Percentiles rank a stretch among this genome's conserved stretches.
Conservation (phyloP, 64 coral and sea anemone species). For the Montipora capricornis region DNA sequence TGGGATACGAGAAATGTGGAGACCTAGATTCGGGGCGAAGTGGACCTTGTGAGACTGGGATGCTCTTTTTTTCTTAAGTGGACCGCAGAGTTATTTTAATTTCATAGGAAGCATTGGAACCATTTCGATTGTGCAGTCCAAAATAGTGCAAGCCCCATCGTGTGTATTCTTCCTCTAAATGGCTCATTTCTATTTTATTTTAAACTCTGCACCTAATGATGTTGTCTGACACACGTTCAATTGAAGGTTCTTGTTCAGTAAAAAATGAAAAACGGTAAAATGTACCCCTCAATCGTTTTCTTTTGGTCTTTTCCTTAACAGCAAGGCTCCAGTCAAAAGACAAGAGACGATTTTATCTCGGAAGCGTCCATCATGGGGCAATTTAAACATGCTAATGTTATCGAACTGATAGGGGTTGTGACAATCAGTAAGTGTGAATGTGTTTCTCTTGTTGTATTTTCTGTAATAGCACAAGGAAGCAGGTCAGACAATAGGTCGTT, state of each 20-base stretch:
- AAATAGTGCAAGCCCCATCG: no score
- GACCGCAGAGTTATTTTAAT: neutral
- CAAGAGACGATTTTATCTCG: conserved; percentile 77
- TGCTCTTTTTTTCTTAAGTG: no score
- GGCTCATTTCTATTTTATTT: no score
- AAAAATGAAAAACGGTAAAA: neutral
- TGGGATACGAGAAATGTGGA: no score
- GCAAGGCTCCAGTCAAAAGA: conserved; percentile 68
- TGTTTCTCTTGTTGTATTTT: neutral
- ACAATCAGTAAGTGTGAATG: conserved; percentile 62
- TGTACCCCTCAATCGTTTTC: neutral
- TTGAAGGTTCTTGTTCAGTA: neutral
- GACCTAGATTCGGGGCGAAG: no score
- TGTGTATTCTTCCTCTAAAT: no score
- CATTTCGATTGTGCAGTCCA: no score
- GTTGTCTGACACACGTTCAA: neutral
- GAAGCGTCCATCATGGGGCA: conserved; percentile 91
- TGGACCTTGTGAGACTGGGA: no score
- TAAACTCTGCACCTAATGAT: no score
- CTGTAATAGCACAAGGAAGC: neutral
- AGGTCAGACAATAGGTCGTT: no score
- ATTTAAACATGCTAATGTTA: conserved; percentile 86
- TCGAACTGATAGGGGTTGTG: conserved; percentile 76
- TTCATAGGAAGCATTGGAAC: no score
- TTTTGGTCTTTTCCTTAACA: conserved; percentile 1